Evolutionary conservation across 2,888 invertebrate species (phyloP), one percentile per base, ranked within the genome.

Genomic region (Drosophila siamana): DNA sequence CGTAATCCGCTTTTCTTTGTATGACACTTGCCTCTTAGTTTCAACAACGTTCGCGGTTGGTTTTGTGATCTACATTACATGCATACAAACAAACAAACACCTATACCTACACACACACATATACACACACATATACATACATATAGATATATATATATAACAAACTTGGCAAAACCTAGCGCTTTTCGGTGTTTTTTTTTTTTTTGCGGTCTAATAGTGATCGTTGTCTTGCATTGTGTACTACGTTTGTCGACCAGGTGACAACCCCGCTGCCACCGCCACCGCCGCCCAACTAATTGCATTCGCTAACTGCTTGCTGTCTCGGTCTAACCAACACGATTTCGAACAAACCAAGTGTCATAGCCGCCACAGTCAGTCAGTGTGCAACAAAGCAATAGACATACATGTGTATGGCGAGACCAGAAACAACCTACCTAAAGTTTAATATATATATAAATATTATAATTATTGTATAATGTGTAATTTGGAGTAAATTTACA

Each of bases 1-100:
- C 92, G 90, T 92, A 92, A 91, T 80, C 15, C 6, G 55, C 26
- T 26, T 26, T 26, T 26, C 26, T 26, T 26, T 7, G 43, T 30
- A 33, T 55, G 43, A 72, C 63, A 62, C 68, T 60, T 73, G 73
- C 33, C 33, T 33, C 19, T 64, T 75, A 60, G 72, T 59, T 26
- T 26, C 26, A 26, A 26, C 26, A 77, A 74, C 48, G 73, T 77
- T 72, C 56, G 59, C 73, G 77, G 55, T 77, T 72, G 78, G 64
- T 72, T 72, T 77, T 76, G 73, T 75, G 74, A 75, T 75, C 70
- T 69, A 74, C 62, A 72, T 33, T 56, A 48, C 13, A 55, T 43
- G 41, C 40, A 62, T 24, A 41, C 28, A 61, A 2, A 51, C 15
- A 55, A 8, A 38, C 24, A 46, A 15, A 46, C 19, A 60, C 33